phyloP scores from a whole-genome alignment of 2,797 vertebrate species.

The Falco columbarius region DNA sequence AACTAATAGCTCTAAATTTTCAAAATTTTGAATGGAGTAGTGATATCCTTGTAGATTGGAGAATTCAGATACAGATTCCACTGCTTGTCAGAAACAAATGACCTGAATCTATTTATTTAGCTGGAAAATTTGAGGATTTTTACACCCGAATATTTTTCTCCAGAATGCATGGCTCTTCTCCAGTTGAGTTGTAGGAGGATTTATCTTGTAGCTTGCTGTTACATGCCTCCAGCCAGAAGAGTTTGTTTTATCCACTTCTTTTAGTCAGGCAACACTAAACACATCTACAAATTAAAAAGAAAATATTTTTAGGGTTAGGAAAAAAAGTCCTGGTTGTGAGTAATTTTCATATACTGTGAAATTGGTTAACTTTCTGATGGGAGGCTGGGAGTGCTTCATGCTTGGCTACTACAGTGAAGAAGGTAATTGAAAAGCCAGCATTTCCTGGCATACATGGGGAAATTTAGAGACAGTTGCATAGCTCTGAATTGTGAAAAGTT shows the following conservation, averaged over 20 bases:
- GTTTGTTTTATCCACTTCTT: background rate
- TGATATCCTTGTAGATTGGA: background rate
- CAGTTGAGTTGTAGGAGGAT: background rate
- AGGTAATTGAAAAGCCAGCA: background rate
- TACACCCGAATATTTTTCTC: background rate
- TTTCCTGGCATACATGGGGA: background rate
- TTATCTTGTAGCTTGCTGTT: background rate
- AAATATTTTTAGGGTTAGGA: background rate
- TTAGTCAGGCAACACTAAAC: background rate
- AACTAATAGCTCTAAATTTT: background rate
- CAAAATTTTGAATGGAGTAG: background rate
- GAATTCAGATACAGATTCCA: background rate
- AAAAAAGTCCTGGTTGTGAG: background rate
- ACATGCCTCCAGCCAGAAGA: background rate
- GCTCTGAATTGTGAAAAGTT: constrained; percentile 26
- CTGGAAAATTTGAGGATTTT: background rate
- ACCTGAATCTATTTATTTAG: background rate
- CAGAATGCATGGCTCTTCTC: background rate
- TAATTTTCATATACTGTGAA: background rate
- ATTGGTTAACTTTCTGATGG: background rate
- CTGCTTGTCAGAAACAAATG: background rate
- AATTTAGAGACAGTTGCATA: background rate
- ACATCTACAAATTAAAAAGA: background rate
- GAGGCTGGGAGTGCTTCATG: background rate
- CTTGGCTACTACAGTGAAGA: background rate